Percentiles rank a stretch among this genome's conserved stretches.
phyloP scores from a whole-genome alignment of 2,797 vertebrate species.

The Schizopygopsis pylzovi region DNA sequence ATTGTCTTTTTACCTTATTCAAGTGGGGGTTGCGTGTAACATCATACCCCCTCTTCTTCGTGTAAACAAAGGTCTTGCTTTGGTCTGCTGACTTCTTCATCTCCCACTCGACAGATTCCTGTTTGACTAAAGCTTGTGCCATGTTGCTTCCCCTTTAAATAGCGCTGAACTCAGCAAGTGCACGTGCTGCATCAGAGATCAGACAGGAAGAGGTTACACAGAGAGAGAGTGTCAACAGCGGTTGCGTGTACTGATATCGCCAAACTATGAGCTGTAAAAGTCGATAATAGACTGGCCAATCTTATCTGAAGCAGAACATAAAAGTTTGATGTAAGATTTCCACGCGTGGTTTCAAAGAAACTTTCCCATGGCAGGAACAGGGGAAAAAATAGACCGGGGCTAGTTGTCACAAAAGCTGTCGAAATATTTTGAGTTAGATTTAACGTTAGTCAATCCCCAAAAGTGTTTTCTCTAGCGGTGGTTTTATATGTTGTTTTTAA shows the following conservation, averaged over 20 bases:
- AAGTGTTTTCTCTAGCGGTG: background rate
- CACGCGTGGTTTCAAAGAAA: background rate
- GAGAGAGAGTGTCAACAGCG: background rate
- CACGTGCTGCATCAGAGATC: conserved; percentile 57
- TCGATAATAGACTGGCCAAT: background rate
- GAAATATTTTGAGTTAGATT: background rate
- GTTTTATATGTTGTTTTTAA: background rate
- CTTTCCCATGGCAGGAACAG: background rate
- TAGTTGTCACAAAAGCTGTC: background rate
- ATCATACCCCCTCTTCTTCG: conserved; percentile 89
- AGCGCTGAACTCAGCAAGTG: conserved; percentile 74
- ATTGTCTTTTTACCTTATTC: conserved; percentile 84
- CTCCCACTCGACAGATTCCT: conserved; percentile 76
- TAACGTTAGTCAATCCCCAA: background rate
- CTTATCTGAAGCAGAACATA: background rate
- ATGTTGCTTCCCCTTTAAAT: conserved; percentile 75
- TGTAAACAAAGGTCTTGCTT: conserved; percentile 74
- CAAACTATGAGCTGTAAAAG: conserved; percentile 3
- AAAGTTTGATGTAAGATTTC: background rate
- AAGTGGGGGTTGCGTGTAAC: conserved; percentile 86
- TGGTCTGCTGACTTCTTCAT: conserved; percentile 73
- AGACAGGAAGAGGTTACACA: conserved; percentile 21
- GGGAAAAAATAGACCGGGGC: background rate
- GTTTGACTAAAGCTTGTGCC: conserved; percentile 70
- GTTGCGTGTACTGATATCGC: conserved; percentile 10